Base-by-base conservation (phyloP, 2,113 vertebrate genomes). In the Pipra filicauda region DNA sequence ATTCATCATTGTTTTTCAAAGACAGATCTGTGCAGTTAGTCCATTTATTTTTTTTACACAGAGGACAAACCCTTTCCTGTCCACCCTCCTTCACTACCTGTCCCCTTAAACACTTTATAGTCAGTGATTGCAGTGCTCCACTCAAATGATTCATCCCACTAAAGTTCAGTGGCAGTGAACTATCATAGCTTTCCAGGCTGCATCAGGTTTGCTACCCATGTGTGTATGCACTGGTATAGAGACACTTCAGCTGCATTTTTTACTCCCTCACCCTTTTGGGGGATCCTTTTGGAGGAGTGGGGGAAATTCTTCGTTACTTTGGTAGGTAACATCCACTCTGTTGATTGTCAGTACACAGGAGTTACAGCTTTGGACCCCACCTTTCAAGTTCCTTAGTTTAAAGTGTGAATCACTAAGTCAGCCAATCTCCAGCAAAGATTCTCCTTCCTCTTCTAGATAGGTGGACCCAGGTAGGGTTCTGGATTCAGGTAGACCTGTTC, bases 281-380 rank as follows among this genome's bases (percentile, higher is more conserved):
- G 30, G 13, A 76, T 46, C 1, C 3, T 72, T 80, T n/a, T 16
- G 8, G 41, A 43, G 26, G 1, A 6, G 1, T 90, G 8, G 5
- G 15, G 26, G 26, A 59, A 5, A 22, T 31, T 66, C 8, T 5
- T 57, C 20, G 4, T 33, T 55, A 27, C 41, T 51, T 61, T n/a
- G 11, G 3, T n/a, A 27, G 8, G 26, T n/a, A 12, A 31, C 3
- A 12, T 43, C 31, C 14, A 43, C 17, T 8, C 8, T 4, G 1
- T 41, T 77, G 2, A 8, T 69, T 59, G 11, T 58, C 27, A 54
- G 7, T 33, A 35, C 6, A 4, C 6, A 23, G 27, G 8, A 7
- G 5, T 37, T 75, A 28, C 20, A 57, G 8, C 7, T 54, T 89
- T 44, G n/a, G 23, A 48, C 8, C 5, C 8, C 12, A 31, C 3